phyloP scores from a whole-genome alignment of 2,888 invertebrate species.

The Calephelis perditalis region DNA sequence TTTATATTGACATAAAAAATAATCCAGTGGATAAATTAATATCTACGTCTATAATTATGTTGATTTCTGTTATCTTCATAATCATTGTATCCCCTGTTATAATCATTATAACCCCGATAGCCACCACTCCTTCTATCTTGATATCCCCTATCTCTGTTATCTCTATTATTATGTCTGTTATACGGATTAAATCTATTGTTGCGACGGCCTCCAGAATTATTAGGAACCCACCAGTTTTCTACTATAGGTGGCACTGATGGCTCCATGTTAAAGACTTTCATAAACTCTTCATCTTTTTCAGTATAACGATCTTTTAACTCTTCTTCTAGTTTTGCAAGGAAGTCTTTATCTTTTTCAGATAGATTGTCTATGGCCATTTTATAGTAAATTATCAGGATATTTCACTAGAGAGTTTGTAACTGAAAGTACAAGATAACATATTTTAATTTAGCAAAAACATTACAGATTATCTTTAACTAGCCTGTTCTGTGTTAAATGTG shows the following conservation, averaged over 20 bases:
- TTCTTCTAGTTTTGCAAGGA: constrained; percentile 80
- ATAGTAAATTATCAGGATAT: constrained; percentile 31
- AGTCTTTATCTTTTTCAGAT: constrained; percentile 77
- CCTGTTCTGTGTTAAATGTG: no score
- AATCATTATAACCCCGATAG: constrained; percentile 24
- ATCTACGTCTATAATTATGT: constrained; percentile 10
- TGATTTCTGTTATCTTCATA: constrained; percentile 27
- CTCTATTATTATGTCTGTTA: constrained; percentile 33
- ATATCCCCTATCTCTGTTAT: constrained; percentile 35
- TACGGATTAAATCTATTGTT: constrained; percentile 42
- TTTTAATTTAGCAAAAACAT: no score
- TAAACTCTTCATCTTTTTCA: constrained; percentile 80
- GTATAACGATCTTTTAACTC: constrained; percentile 80
- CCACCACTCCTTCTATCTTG: constrained; percentile 35
- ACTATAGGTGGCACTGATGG: constrained; percentile 76
- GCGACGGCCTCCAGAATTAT: constrained; percentile 47
- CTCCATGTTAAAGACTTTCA: constrained; percentile 61
- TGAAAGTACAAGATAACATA: constrained; percentile 34
- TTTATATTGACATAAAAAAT: not conserved
- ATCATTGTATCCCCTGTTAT: constrained; percentile 31
- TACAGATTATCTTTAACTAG: no score
- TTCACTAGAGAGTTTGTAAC: constrained; percentile 44
- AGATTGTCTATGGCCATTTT: constrained; percentile 50
- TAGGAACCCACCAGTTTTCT: constrained; percentile 72
- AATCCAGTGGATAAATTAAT: constrained; percentile 3